phyloP scores from a whole-genome alignment of 2,888 invertebrate genomes.

The Eristalis intricaria region DNA sequence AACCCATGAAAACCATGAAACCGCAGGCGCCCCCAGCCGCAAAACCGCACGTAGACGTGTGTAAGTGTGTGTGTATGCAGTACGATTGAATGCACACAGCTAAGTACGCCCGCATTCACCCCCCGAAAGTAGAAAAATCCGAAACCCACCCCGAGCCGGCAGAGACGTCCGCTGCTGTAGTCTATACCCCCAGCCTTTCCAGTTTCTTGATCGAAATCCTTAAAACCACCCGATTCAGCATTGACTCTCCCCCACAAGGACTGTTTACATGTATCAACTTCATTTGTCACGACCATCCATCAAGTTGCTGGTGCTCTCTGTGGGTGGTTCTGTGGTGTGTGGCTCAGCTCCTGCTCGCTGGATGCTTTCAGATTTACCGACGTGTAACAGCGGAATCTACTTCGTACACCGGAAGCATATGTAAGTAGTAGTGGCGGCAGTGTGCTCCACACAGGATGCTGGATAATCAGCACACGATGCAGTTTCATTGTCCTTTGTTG shows the following conservation, averaged over 20 bases:
- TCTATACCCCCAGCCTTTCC: not conserved
- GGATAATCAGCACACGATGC: slow-evolving; percentile 56
- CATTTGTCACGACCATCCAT: slow-evolving; percentile 64
- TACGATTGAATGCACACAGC: slow-evolving; percentile 13
- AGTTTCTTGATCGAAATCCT: slow-evolving; percentile 29
- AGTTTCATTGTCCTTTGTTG: slow-evolving; percentile 37
- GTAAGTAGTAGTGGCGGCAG: slow-evolving; percentile 8
- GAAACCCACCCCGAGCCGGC: not conserved
- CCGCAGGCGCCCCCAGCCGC: slow-evolving; percentile 20
- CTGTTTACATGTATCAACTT: slow-evolving; percentile 57
- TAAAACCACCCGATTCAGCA: slow-evolving; percentile 27
- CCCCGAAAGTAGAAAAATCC: not conserved
- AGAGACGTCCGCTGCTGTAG: not conserved
- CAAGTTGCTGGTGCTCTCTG: slow-evolving; percentile 18
- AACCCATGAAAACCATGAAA: slow-evolving; percentile 32
- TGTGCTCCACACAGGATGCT: slow-evolving; percentile 34
- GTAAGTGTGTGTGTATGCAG: not conserved
- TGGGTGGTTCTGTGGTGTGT: not conserved
- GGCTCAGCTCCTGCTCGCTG: slow-evolving; percentile 6
- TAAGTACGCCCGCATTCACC: not conserved
- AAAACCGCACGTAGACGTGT: not conserved
- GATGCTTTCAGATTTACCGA: slow-evolving; percentile 53
- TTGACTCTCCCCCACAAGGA: slow-evolving; percentile 3
- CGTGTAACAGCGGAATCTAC: slow-evolving; percentile 53
- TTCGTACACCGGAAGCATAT: slow-evolving; percentile 50